phyloP scores from a whole-genome alignment of 1,140 invertebrate species.

The Pararge aegeria region DNA sequence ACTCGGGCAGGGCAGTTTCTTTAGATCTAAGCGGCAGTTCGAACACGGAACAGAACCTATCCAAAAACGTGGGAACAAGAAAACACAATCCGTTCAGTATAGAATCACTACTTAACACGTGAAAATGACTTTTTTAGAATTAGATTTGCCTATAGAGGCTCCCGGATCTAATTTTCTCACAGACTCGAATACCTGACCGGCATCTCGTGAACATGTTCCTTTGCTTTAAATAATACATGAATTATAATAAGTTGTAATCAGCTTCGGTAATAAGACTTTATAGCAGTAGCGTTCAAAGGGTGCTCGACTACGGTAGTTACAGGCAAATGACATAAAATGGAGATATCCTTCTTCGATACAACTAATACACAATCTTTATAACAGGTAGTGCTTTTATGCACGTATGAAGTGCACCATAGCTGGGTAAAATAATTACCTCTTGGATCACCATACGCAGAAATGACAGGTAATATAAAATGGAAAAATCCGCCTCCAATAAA shows the following conservation, averaged over 20 bases:
- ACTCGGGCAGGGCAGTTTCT: conserved; percentile 68
- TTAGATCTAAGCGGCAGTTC: conserved; percentile 70
- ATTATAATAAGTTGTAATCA: conserved; percentile 45
- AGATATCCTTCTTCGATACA: too few relatives aligned
- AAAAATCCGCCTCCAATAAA: too few relatives aligned
- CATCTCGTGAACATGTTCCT: conserved; percentile 56
- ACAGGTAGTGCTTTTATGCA: too few relatives aligned
- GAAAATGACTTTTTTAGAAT: conserved; percentile 62
- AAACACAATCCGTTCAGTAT: conserved; percentile 90
- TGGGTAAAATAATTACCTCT: too few relatives aligned
- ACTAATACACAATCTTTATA: too few relatives aligned
- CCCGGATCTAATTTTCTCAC: conserved; percentile 35
- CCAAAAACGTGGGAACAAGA: conserved; percentile 69
- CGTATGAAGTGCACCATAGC: too few relatives aligned
- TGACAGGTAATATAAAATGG: too few relatives aligned
- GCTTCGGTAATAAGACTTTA: conserved; percentile 67
- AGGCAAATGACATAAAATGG: too few relatives aligned
- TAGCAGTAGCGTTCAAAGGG: too few relatives aligned
- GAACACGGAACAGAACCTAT: conserved; percentile 73
- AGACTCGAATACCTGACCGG: conserved; percentile 35
- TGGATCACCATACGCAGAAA: too few relatives aligned
- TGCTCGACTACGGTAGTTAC: too few relatives aligned
- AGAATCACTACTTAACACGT: conserved; percentile 76
- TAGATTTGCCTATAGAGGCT: conserved; percentile 52
- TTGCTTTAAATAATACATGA: conserved; percentile 36